Base-by-base conservation (phyloP, 2,797 vertebrate genomes). In the Anniella stebbinsi region DNA sequence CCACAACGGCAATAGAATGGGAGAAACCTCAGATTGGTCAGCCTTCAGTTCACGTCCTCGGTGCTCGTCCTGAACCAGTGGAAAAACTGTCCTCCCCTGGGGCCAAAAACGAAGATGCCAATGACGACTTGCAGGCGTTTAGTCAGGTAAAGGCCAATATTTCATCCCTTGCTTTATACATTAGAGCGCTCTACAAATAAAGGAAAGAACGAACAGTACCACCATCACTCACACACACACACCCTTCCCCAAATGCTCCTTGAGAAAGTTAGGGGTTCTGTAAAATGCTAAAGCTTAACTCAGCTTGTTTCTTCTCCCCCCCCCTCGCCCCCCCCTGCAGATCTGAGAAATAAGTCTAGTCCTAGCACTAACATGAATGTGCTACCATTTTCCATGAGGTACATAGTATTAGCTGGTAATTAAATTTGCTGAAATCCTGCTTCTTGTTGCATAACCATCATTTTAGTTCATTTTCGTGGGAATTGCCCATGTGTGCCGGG, bases 11-110 rank as follows among this genome's bases (percentile, higher is more conserved):
- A 4, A 97, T 96, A 0, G 98, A 98, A 66, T 98, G 96, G 93
- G 98, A 99, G 95, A 98, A 97, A 11, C 96, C 98, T 67, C 98
- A 96, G 93, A 97, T 98, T 70, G 94, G 96, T 1, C 97, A 98
- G 77, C 97, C 98, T 0, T 97, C 98, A 0, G 85, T 97, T 92
- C 94, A 97, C 92, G 94, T 89, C 87, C 8, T 95, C 89, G 96
- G 98, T 75, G 97, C 98, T 95, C 95, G 96, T 86, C 95, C 98
- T 36, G 96, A 96, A 66, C 91, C 98, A n/a, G 75, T 94, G 7
- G 92, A 96, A 84, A 98, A 98, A 91, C 95, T 95, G 23, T 57
- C 96, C 0, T 87, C 94, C 45, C 89, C 91, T 17, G 91, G 83
- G 36, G 91, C 91, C 83, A 94, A 89, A 91, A 86, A 92, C 88